Evolutionary conservation across 2,888 invertebrate species (phyloP).

Genomic region (Tachina fera): DNA sequence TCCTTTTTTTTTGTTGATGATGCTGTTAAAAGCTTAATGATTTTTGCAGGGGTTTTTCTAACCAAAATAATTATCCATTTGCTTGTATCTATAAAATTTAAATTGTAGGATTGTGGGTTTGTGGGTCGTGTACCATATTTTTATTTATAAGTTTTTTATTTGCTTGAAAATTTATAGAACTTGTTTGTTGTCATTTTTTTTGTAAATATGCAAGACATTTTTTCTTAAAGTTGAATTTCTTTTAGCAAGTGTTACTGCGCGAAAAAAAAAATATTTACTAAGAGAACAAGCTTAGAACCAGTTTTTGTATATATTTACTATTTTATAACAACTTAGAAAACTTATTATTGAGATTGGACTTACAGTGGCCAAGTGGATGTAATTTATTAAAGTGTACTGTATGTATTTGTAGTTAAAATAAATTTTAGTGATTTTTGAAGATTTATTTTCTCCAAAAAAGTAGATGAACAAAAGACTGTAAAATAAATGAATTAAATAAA

Average conservation of each 20-base stretch:
- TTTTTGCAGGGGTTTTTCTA: conserved; percentile 15
- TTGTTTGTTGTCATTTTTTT: conserved; percentile 20
- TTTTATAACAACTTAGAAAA: background rate
- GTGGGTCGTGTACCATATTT: conserved; percentile 68
- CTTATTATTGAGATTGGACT: background rate
- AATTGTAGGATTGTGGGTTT: conserved; percentile 67
- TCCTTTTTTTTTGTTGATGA: background rate
- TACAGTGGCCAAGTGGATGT: conserved; percentile 9
- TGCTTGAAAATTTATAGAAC: conserved; percentile 36
- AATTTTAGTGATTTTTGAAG: too few relatives aligned
- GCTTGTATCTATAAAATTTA: conserved; percentile 18
- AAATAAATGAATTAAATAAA: too few relatives aligned
- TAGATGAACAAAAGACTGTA: too few relatives aligned
- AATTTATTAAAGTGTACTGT: too few relatives aligned
- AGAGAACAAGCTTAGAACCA: conserved; percentile 23
- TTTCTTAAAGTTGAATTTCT: background rate
- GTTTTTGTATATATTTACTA: conserved; percentile 22
- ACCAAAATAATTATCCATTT: background rate
- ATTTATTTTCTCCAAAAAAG: too few relatives aligned
- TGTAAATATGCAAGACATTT: conserved; percentile 15
- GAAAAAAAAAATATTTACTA: background rate
- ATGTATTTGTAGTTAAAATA: too few relatives aligned
- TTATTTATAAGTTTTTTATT: conserved; percentile 23
- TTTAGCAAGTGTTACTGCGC: background rate
- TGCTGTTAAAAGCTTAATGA: background rate